Evolutionary conservation across 2,888 invertebrate genomes (phyloP), one percentile per base, ranked within the genome.

Genomic region (Nysson spinosus): DNA sequence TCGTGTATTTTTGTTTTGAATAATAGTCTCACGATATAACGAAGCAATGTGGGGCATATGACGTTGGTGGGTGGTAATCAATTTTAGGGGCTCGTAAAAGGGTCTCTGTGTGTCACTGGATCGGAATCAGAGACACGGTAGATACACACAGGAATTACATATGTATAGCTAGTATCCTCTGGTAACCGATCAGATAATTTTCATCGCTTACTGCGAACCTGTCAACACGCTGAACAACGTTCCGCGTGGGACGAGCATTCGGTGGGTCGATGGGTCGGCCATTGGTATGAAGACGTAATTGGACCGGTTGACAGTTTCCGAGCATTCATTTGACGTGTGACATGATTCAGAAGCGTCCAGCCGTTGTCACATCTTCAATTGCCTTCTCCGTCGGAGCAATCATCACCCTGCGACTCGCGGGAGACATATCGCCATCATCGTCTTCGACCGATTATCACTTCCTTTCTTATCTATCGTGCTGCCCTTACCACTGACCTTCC

Each of bases 341-440:
- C 85, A 85, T 85, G 85, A 85, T 85, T 85, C 85, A 84, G 85
- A 78, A 78, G 84, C 84, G 81, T 85, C 84, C 83, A 83, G 79
- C 79, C 86, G 83, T 84, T 85, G 84, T 83, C 85, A 83, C 84
- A 81, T 85, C 85, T 84, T 84, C 84, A 85, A 83, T 85, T 85
- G 81, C 81, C 81, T 79, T 72, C 79, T 70, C 79, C 81, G 77
- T 74, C 77, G 74, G 71, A 77, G 75, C 79, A 80, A 83, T 79
- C 80, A 80, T 78, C 77, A 62, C 64, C 67, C 75, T 70, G 77
- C 67, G 67, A 39, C 63, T 66, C 74, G 63, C 79, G 74, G 67
- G 70, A 70, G 66, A 66, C 69, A 65, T 46, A 66, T 58, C 54
- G 60, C 32, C 57, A 37, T 34, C 51, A 35, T 65, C 42, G 58